Evolutionary conservation across 2,888 invertebrate species (phyloP).

Genomic region (Lepidocyrtinus sp.): DNA sequence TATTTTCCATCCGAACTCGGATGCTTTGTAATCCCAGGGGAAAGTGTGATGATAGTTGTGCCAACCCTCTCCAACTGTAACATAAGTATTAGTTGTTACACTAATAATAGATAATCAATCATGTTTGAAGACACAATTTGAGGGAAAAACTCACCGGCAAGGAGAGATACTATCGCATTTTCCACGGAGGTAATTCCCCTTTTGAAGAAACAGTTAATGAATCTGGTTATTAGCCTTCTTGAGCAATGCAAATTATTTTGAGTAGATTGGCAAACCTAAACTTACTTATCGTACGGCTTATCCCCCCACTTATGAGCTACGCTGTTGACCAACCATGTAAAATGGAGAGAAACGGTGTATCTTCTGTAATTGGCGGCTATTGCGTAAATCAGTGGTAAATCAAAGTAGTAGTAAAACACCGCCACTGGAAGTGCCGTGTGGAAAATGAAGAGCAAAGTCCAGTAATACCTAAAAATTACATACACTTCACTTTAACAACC

Average conservation of each 20-base stretch:
- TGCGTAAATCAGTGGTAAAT: slow-evolving; percentile 71
- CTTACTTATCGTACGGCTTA: slow-evolving; percentile 79
- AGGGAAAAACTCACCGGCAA: slow-evolving; percentile 21
- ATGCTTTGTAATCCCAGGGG: no score
- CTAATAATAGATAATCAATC: no score
- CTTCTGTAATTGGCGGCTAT: slow-evolving; percentile 71
- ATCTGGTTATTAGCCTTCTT: background rate
- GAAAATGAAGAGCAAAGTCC: slow-evolving; percentile 9
- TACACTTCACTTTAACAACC: background rate
- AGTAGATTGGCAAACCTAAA: background rate
- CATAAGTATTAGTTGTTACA: no score
- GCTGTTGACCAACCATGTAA: slow-evolving; percentile 94
- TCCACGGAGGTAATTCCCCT: slow-evolving; percentile 27
- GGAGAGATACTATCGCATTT: slow-evolving; percentile 17
- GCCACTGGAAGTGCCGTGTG: slow-evolving; percentile 74
- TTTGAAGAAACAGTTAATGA: no score
- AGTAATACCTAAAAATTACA: slow-evolving; percentile 61
- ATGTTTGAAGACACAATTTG: no score
- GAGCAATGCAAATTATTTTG: background rate
- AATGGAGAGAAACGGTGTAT: slow-evolving; percentile 87
- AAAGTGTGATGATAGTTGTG: no score
- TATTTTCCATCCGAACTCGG: no score
- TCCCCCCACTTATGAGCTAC: slow-evolving; percentile 91
- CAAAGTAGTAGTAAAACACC: background rate
- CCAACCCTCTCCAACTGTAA: no score